phyloP scores from a whole-genome alignment of 2,113 vertebrate genomes.

The Perca fluviatilis region DNA sequence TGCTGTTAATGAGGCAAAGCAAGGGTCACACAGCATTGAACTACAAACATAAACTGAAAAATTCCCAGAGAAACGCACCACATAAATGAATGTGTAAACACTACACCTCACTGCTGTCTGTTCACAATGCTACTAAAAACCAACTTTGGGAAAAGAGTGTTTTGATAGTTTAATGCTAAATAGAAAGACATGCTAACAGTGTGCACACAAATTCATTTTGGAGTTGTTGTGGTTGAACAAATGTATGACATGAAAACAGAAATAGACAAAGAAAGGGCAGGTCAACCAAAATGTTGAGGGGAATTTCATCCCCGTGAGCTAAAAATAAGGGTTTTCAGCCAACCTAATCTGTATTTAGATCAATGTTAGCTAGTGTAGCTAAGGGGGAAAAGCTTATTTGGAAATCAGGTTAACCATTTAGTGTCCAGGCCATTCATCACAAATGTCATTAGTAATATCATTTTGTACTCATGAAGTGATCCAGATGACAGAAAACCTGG shows the following conservation, averaged over 20 bases:
- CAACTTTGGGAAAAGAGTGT: not conserved
- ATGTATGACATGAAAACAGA: not conserved
- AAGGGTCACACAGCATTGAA: conserved; percentile 32
- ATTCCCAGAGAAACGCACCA: not conserved
- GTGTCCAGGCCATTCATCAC: conserved; percentile 48
- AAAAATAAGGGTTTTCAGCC: conserved; percentile 23
- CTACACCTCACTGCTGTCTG: not conserved
- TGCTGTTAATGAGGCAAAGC: conserved; percentile 49
- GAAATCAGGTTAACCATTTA: conserved; percentile 53
- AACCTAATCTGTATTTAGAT: conserved; percentile 41
- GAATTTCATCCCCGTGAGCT: not conserved
- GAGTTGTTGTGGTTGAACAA: not conserved
- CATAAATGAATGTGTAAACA: conserved; percentile 14
- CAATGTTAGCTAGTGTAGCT: not conserved
- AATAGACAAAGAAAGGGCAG: not conserved
- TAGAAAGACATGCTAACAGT: not conserved
- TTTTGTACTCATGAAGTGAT: conserved; percentile 33
- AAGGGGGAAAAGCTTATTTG: conserved; percentile 16
- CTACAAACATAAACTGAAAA: conserved; percentile 18
- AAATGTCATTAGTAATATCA: conserved; percentile 53
- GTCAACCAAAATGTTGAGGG: not conserved
- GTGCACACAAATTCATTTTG: not conserved
- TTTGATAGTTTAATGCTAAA: not conserved
- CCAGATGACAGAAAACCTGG: conserved; percentile 12
- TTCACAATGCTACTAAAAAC: not conserved